Conservation (phyloP, 2,797 vertebrate genomes). For the Phoeniculus purpureus region DNA sequence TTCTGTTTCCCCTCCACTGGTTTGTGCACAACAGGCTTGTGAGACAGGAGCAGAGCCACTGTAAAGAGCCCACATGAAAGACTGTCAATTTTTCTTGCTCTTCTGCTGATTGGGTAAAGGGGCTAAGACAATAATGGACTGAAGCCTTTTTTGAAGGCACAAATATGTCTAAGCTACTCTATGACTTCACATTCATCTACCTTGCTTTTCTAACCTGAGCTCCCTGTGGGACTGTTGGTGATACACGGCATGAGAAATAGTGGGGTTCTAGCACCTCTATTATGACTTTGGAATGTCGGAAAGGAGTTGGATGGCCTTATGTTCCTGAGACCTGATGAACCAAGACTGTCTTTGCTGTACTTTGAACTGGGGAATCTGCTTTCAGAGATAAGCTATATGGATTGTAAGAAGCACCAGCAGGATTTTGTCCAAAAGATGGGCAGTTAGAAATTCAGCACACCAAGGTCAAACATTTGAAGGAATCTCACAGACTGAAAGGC, state of each 20-base stretch:
- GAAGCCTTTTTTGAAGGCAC: neutral
- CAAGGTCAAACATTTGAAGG: neutral
- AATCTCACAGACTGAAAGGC: neutral
- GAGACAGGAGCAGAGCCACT: neutral
- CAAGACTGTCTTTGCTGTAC: neutral
- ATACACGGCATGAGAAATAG: neutral
- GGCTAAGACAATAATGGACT: neutral
- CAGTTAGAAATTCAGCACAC: neutral
- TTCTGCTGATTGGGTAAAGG: neutral
- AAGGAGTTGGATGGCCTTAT: neutral
- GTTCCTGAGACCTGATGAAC: neutral
- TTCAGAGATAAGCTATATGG: neutral
- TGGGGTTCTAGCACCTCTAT: neutral
- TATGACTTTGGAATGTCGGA: neutral
- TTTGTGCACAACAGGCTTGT: neutral
- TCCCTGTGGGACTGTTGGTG: neutral
- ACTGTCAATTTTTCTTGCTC: neutral
- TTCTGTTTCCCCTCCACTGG: neutral
- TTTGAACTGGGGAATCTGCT: neutral
- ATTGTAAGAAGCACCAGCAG: neutral
- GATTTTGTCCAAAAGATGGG: neutral
- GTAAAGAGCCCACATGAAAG: neutral
- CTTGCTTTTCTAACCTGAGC: neutral
- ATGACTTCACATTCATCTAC: neutral
- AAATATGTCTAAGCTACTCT: neutral